Percentiles rank a stretch among this genome's conserved stretches.
These are phyloP conservation scores for Pseudochaenichthys georgianus DNA, from an alignment of 2,797 vertebrate genomes.

Conservation along the genomic window DNA sequence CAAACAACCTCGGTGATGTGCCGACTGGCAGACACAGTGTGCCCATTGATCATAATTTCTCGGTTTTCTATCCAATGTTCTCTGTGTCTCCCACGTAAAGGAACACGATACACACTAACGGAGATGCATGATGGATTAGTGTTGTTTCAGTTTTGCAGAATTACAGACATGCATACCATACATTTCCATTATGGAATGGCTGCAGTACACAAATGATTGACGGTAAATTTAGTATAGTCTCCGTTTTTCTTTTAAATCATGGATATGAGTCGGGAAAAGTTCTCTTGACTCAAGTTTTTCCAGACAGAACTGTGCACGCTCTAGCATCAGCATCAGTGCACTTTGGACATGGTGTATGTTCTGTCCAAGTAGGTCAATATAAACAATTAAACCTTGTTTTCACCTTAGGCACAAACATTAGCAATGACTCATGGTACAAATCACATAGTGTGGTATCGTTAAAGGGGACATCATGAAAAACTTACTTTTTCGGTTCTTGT, in stretches of 20 bases:
- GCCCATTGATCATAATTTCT: slow-evolving; percentile 47
- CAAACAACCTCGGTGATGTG: slow-evolving; percentile 25
- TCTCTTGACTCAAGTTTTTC: slow-evolving; percentile 11
- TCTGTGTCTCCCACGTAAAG: slow-evolving; percentile 19
- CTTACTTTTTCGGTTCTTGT: no score
- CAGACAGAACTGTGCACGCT: slow-evolving; percentile 11
- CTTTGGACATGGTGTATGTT: neutral
- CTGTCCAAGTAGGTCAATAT: neutral
- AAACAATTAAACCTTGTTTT: neutral
- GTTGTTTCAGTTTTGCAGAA: slow-evolving; percentile 32
- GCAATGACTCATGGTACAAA: no score
- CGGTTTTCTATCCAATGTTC: slow-evolving; percentile 33
- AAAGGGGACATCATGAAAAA: no score
- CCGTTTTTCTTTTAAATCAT: slow-evolving; percentile 22
- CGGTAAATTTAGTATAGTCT: slow-evolving; percentile 8
- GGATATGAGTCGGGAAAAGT: slow-evolving; percentile 19
- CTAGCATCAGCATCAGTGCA: neutral
- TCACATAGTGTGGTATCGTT: no score
- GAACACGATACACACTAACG: slow-evolving; percentile 2
- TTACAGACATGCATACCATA: slow-evolving; percentile 12
- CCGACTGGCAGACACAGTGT: slow-evolving; percentile 33
- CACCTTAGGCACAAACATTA: neutral
- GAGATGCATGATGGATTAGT: slow-evolving; percentile 4
- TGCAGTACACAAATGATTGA: slow-evolving; percentile 11
- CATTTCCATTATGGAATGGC: slow-evolving; percentile 27